These are phyloP conservation scores for Troilus luridus DNA, from an alignment of 2,888 invertebrate species.

Conservation along the genomic window DNA sequence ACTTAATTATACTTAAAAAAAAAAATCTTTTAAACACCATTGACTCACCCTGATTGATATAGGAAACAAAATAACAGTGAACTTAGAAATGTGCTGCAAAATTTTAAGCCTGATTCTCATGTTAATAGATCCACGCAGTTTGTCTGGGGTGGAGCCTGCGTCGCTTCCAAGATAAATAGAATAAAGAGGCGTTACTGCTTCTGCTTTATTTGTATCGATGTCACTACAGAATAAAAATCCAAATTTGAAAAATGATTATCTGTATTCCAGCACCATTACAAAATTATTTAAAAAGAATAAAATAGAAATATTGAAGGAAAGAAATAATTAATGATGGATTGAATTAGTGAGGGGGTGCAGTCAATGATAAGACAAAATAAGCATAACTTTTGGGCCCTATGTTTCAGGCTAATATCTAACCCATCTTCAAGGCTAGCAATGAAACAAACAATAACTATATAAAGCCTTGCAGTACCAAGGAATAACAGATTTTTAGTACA, in stretches of 20 bases:
- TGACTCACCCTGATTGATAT: conserved; percentile 82
- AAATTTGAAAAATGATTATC: background rate
- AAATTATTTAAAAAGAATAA: background rate
- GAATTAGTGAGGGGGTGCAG: too few relatives aligned
- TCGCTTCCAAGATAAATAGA: conserved; percentile 63
- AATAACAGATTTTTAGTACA: too few relatives aligned
- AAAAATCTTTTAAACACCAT: background rate
- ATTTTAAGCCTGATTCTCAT: conserved; percentile 88
- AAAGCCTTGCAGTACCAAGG: too few relatives aligned
- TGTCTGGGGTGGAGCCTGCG: conserved; percentile 71
- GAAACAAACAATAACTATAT: too few relatives aligned
- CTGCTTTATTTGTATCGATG: conserved; percentile 37
- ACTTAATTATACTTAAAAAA: background rate
- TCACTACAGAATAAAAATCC: background rate
- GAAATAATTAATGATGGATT: background rate
- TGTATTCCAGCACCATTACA: background rate
- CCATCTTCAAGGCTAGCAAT: too few relatives aligned
- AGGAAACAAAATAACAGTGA: conserved; percentile 79
- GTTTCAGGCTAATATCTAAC: too few relatives aligned
- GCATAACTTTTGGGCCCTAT: too few relatives aligned
- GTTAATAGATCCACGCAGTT: conserved; percentile 83
- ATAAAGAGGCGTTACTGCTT: conserved; percentile 60
- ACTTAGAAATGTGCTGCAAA: conserved; percentile 84
- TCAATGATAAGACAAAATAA: too few relatives aligned
- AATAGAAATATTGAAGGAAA: background rate